Evolutionary conservation across 1,140 invertebrate genomes (phyloP), one percentile per base, ranked within the genome.

Genomic region (Diorhabda sublineata): DNA sequence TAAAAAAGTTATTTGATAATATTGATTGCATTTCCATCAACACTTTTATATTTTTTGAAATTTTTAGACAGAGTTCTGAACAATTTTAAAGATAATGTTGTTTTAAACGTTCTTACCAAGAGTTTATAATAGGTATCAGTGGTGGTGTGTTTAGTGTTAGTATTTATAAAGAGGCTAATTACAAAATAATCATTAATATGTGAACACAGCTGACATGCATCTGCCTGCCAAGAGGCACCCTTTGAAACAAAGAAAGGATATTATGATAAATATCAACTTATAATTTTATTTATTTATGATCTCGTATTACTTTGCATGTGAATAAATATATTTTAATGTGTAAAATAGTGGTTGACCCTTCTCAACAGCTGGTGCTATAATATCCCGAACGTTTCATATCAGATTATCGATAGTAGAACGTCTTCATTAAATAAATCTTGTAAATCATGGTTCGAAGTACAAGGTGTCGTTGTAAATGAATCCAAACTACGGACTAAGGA

Each of bases 101-200:
- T 44, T 7, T 62, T 44, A 44, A 59, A 59, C 58, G 58, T 26
- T 59, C 6, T 26, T 26, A 26, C 44, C 5, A 62, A 62, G 61
- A 45, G 8, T 45, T 62, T 44, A 44, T 52, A 52, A 8, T 8
- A 42, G 64, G 72, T 75, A 26, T 26, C 26, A 26, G 26, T 26
- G 26, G 26, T 26, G 71, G 71, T 73, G 66, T 78, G 75, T 71
- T 76, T 71, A 77, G 68, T 75, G 74, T 77, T 75, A 74, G 63
- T 61, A 65, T 67, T 70, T 61, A 64, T 70, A 69, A 76, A 76
- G 75, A 74, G 71, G 74, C 68, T 79, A 79, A 79, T 79, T 79
- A 78, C 77, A 79, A 79, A 78, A 76, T 67, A 66, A 78, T 79
- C 78, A 79, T 79, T 79, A 79, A 79, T 79, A 78, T 73, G 69